These are phyloP conservation scores for Cuniculus paca DNA, from an alignment of 2,797 vertebrate genomes.

Conservation along the genomic window DNA sequence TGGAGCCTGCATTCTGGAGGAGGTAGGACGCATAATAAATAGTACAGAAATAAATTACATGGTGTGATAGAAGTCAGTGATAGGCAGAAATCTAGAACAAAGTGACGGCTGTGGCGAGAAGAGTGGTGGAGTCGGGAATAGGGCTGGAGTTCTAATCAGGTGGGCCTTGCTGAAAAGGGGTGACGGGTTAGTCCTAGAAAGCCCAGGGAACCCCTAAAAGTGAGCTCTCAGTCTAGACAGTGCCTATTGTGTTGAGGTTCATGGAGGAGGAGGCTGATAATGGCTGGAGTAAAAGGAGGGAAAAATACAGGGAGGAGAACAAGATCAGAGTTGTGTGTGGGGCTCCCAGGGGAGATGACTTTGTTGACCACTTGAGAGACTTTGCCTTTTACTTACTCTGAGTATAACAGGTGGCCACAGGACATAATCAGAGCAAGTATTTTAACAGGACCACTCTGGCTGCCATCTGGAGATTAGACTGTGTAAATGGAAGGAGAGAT, in stretches of 20 bases:
- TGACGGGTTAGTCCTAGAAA: too few relatives aligned
- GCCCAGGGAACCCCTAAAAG: background rate
- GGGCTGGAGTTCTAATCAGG: background rate
- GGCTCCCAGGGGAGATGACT: background rate
- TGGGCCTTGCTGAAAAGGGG: background rate
- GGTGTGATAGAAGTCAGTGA: background rate
- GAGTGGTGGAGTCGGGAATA: background rate
- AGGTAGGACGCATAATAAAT: background rate
- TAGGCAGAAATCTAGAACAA: background rate
- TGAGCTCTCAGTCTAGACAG: background rate
- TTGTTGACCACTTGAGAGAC: rapidly evolving
- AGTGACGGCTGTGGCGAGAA: background rate
- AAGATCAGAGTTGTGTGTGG: background rate
- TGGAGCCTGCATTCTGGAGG: background rate
- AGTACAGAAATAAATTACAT: background rate
- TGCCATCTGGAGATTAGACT: background rate
- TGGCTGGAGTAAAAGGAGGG: background rate
- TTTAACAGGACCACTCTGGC: background rate
- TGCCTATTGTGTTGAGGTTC: background rate
- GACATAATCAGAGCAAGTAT: background rate
- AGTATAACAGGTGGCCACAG: background rate
- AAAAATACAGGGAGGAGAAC: rapidly evolving
- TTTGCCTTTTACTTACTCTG: background rate
- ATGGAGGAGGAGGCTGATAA: background rate
- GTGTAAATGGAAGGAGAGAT: background rate